Percentiles rank a stretch among this genome's conserved stretches.
phyloP scores from a whole-genome alignment of 2,113 vertebrate genomes.

The Gallinago undulata region DNA sequence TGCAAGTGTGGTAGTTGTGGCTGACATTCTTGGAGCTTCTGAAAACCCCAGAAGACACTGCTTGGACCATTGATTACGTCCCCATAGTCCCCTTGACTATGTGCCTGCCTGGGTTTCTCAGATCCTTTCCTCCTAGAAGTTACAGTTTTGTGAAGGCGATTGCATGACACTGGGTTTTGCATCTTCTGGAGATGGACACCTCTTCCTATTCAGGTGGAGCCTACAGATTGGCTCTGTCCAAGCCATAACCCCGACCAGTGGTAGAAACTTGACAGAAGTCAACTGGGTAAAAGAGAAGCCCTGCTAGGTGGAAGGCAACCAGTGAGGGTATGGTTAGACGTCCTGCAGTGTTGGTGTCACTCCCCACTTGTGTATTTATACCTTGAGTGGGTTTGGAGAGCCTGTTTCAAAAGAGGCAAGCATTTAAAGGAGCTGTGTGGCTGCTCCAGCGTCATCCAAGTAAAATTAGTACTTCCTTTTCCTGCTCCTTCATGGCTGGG shows the following conservation, averaged over 20 bases:
- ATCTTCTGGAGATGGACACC: not conserved
- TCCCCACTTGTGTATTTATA: not conserved
- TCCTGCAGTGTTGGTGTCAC: not conserved
- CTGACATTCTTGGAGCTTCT: not conserved
- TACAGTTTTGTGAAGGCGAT: not conserved
- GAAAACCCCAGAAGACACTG: not conserved
- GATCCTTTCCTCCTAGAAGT: not conserved
- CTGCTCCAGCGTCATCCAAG: not conserved
- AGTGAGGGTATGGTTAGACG: not conserved
- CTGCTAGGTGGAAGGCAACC: not conserved
- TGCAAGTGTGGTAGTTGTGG: not conserved
- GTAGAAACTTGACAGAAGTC: not conserved
- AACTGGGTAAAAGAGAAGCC: not conserved
- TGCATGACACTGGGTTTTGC: not conserved
- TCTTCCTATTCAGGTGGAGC: not conserved
- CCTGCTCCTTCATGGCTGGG: not conserved
- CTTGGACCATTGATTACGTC: not conserved
- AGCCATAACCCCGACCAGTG: not conserved
- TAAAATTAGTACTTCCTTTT: not conserved
- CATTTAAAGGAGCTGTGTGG: not conserved
- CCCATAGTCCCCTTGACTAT: not conserved
- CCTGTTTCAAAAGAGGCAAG: not conserved
- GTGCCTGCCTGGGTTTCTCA: not conserved
- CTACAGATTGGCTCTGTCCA: not conserved
- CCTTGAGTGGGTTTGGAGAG: not conserved